These are phyloP conservation scores for Otus sunia DNA, from an alignment of 2,113 vertebrate genomes.

Conservation along the genomic window DNA sequence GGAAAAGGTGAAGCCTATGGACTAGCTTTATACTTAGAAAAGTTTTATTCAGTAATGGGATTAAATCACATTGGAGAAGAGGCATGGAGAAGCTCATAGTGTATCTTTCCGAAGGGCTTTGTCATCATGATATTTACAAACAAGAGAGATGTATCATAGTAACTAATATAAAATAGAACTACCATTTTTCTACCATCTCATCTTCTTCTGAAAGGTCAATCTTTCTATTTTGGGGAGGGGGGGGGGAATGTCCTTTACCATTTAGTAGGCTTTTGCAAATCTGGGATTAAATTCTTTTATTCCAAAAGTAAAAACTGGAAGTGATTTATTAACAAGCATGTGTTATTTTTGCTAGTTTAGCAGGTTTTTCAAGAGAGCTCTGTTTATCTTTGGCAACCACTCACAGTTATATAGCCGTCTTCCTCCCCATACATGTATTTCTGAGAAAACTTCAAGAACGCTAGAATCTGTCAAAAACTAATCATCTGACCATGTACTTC, in stretches of 20 bases:
- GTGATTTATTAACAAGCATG: neutral
- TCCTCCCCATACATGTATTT: neutral
- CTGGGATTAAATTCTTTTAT: neutral
- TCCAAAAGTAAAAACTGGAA: slow-evolving; percentile 1
- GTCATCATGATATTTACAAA: neutral
- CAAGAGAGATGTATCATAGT: neutral
- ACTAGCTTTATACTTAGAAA: neutral
- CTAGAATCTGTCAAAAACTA: neutral
- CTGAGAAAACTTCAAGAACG: neutral
- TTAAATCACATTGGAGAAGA: neutral
- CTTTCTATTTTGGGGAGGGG: neutral
- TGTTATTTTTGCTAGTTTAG: slow-evolving; percentile 11
- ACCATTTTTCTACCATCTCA: neutral
- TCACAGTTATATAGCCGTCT: neutral
- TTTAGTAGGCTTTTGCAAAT: neutral
- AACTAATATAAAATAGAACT: neutral
- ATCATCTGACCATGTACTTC: neutral
- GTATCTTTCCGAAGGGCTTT: neutral
- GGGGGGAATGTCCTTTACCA: neutral
- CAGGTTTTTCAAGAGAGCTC: slow-evolving; percentile 18
- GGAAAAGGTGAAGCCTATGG: neutral
- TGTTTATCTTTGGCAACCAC: neutral
- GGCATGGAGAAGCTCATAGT: neutral
- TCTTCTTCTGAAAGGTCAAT: neutral
- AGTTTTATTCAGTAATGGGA: neutral